These are phyloP conservation scores for Sarcophaga subvicina DNA, from an alignment of 2,888 invertebrate species.

Conservation along the genomic window DNA sequence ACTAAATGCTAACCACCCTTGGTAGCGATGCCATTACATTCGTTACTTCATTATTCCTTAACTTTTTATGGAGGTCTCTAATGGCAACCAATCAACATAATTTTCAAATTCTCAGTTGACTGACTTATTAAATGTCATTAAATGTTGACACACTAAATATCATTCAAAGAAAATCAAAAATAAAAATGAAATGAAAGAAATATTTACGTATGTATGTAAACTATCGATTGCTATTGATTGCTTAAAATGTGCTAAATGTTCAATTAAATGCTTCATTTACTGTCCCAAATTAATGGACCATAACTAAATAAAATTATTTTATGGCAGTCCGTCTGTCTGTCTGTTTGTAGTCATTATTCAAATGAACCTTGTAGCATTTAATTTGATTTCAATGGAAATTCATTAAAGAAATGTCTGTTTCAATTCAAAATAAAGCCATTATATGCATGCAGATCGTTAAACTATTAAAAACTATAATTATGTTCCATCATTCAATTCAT, in stretches of 20 bases:
- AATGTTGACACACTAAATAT: background rate
- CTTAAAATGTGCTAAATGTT: conserved; percentile 45
- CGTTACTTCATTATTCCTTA: too few relatives aligned
- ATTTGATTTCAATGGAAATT: background rate
- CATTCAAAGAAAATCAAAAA: too few relatives aligned
- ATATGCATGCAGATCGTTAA: conserved; percentile 10
- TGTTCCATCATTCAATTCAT: background rate
- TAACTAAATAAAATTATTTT: conserved; percentile 31
- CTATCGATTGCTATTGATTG: background rate
- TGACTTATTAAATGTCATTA: conserved; percentile 10
- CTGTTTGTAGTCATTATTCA: background rate
- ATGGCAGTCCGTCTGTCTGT: background rate
- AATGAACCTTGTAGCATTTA: background rate
- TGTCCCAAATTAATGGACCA: conserved; percentile 45
- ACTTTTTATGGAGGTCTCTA: too few relatives aligned
- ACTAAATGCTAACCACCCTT: too few relatives aligned
- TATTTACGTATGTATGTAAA: too few relatives aligned
- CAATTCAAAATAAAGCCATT: conserved; percentile 13
- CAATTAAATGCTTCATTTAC: conserved; percentile 52
- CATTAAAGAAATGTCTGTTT: background rate
- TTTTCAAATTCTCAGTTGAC: background rate
- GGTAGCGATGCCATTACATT: too few relatives aligned
- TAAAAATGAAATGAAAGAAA: too few relatives aligned
- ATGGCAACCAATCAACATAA: too few relatives aligned
- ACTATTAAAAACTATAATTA: background rate